Base-by-base conservation (phyloP, 2,113 vertebrate species). In the Fregetta grallaria region DNA sequence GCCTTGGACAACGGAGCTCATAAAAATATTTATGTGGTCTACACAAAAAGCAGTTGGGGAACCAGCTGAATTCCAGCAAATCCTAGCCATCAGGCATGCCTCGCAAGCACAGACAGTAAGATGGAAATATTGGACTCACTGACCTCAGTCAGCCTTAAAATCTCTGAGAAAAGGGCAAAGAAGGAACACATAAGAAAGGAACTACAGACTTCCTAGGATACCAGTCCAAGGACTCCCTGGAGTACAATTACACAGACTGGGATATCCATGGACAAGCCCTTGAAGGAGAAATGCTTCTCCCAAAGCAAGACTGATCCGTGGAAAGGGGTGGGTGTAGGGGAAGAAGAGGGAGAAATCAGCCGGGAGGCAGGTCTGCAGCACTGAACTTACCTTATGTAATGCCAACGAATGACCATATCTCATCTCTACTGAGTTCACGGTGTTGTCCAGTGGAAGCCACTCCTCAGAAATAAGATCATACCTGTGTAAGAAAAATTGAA, bases 341-440 rank as follows among this genome's bases (percentile, higher is more conserved):
- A 21, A 47, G 27, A 30, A 49, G 52, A 49, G 21, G 21, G 11
- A 11, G 21, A 52, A 56, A 56, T 6, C 9, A 79, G 36, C 21
- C 23, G 6, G 32, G 49, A 68, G 26, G 16, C 1, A 32, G 38
- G 17, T 29, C 25, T 68, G 34, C 50, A 75, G 15, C 38, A 15
- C 68, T 36, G 55, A 80, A 52, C 55, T 36, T 94, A 99, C 99
- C 98, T 99, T 93, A 27, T 99, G 84, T 6, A 99, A 93, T 2
- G 99, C 99, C 97, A 99, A 21, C 0, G 99, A 99, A 95, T 99
- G 99, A 21, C 99, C 99, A 0, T 99, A 99, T 97, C 99, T 98
- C 26, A 99, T 98, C 36, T 98, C 98, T 8, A 99, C 98, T 0
- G 96, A 95, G 96, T 99, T 99, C 92, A 99, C 99, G 7, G 99